Evolutionary conservation across 2,797 vertebrate genomes (phyloP), one percentile per base, ranked within the genome.

Genomic region (Cynopterus sphinx): DNA sequence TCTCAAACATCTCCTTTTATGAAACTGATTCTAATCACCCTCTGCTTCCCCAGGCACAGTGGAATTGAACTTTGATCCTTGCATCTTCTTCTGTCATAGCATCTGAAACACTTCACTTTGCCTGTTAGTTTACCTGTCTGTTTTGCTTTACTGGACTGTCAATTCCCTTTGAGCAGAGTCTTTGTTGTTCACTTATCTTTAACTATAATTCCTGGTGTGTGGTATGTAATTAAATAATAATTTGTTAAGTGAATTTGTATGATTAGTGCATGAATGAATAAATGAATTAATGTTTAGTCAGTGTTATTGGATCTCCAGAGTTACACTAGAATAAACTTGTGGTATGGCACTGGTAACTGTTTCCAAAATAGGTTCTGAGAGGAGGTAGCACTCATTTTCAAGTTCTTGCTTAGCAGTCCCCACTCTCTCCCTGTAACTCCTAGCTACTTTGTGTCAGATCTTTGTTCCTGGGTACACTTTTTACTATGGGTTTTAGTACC

Each of bases 101-200:
- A 36, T 43, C 39, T 73, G 63, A 77, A 39, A 83, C n/a, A 28
- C 87, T 87, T 46, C 73, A 33, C 31, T 71, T 83, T 75, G 46
- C 68, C n/a, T 74, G 0, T 61, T 90, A 59, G n/a, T 75, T 70
- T 94, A 31, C 55, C 21, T 53, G 31, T 55, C 11, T 71, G 12
- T 71, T 91, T 77, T 49, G 55, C 28, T 71, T 49, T 57, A 55
- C 5, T 11, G 15, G 21, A 77, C 49, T 78, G 87, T 49, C 21
- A 31, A 46, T 71, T 82, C n/a, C 17, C 81, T 84, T 26, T 71
- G 67, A 90, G 15, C 53, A 39, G 39, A 55, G 21, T 70, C 46
- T 91, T 81, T 68, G 28, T 96, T 74, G 59, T 24, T 74, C 59
- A 75, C 73, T 73, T 90, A 61, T 67, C 33, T 86, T 74, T 93